A percentile compares a stretch with the other conserved stretches of the same genome.
phyloP scores from a whole-genome alignment of 2,113 vertebrate genomes.

The Pitta sordida region DNA sequence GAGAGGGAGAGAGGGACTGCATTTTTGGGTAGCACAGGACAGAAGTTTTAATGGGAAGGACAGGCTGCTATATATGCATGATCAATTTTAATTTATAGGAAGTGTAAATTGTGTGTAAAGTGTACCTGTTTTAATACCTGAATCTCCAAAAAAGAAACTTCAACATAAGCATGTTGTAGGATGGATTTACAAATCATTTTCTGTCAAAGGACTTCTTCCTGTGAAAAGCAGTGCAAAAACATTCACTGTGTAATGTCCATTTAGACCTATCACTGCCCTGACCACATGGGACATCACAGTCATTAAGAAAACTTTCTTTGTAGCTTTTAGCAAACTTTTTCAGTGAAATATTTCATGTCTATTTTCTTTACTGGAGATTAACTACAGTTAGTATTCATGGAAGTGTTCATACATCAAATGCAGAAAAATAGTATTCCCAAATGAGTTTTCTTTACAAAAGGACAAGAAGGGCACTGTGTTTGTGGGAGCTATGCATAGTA shows the following conservation, averaged over 20 bases:
- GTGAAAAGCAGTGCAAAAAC: background rate
- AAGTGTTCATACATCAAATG: background rate
- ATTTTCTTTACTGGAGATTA: background rate
- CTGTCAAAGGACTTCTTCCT: background rate
- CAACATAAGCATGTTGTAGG: background rate
- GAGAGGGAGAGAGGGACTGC: background rate
- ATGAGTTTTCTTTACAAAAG: background rate
- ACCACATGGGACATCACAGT: background rate
- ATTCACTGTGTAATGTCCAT: background rate
- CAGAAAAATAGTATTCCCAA: background rate
- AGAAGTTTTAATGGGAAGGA: background rate
- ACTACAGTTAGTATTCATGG: background rate
- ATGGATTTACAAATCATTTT: background rate
- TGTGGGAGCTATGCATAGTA: background rate
- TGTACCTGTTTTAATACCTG: background rate
- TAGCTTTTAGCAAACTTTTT: background rate
- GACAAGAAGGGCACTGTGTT: background rate
- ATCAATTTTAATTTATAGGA: background rate
- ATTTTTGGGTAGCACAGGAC: background rate
- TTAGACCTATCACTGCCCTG: background rate
- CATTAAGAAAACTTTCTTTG: background rate
- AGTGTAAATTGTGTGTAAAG: background rate
- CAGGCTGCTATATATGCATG: background rate
- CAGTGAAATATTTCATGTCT: background rate
- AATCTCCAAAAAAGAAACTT: background rate